Evolutionary conservation across 2,113 vertebrate species (phyloP).

Genomic region (Rhombomys opimus): DNA sequence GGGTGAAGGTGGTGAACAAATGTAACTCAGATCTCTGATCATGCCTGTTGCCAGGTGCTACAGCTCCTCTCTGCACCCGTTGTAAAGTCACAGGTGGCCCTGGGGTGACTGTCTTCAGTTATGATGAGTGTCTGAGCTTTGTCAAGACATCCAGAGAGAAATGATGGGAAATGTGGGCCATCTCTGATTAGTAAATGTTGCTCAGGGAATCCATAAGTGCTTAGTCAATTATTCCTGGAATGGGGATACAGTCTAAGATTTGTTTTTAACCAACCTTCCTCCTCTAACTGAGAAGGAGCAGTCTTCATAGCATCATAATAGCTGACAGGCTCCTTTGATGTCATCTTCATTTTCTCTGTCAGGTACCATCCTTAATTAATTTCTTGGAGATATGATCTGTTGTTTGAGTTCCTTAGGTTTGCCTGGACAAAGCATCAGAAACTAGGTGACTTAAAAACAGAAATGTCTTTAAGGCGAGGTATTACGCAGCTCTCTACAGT

Average conservation of each 20-base stretch:
- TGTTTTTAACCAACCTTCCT: neutral
- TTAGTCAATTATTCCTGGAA: neutral
- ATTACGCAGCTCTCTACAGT: too few species aligned
- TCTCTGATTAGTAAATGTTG: neutral
- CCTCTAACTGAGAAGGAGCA: neutral
- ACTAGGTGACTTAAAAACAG: neutral
- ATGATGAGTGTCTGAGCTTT: neutral
- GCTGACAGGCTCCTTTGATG: neutral
- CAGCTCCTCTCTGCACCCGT: too few species aligned
- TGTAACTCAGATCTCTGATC: neutral
- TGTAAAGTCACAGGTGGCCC: neutral
- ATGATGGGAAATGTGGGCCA: neutral
- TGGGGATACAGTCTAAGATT: neutral
- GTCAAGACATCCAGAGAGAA: neutral
- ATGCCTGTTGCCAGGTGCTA: neutral
- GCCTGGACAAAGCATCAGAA: neutral
- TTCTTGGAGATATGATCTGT: neutral
- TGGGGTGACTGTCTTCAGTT: neutral
- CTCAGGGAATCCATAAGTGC: neutral
- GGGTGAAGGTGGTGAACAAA: neutral
- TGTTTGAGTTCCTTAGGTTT: neutral
- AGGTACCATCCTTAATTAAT: neutral
- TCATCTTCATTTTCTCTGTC: neutral
- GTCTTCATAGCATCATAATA: neutral
- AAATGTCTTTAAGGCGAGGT: too few species aligned